These are phyloP conservation scores for Dascillus cervinus DNA, from an alignment of 2,888 invertebrate genomes.

Conservation along the genomic window DNA sequence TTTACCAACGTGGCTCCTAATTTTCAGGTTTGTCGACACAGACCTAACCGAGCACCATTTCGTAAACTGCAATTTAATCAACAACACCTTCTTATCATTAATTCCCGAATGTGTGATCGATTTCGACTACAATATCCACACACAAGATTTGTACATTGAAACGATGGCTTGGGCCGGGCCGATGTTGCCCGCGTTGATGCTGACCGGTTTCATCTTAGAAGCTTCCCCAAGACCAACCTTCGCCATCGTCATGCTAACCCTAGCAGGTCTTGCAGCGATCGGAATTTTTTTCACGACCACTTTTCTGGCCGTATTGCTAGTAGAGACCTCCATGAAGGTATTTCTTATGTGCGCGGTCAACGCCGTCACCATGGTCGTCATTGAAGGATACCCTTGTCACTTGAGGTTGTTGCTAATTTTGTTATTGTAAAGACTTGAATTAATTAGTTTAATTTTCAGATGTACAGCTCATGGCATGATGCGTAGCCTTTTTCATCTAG, in stretches of 20 bases:
- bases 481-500: slow-evolving; percentile 46
- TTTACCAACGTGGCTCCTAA: too few relatives aligned
- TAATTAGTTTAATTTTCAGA: slow-evolving; percentile 30
- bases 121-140: slow-evolving; percentile 52
- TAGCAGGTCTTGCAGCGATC: slow-evolving; percentile 44
- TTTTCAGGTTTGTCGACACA: slow-evolving; percentile 65
- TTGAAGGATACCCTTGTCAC: slow-evolving; percentile 52
- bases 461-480: slow-evolving; percentile 52
- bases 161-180: slow-evolving; percentile 39
- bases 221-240: slow-evolving; percentile 30
- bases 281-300: slow-evolving; percentile 47
- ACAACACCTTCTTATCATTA: slow-evolving; percentile 46
- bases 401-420: slow-evolving; percentile 42
- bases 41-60: slow-evolving; percentile 54
- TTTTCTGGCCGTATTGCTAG: slow-evolving; percentile 32
- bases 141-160: slow-evolving; percentile 43
- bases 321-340: slow-evolving; percentile 42
- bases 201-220: slow-evolving; percentile 37
- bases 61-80: slow-evolving; percentile 49
- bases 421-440: slow-evolving; percentile 1
- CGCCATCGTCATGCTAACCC: slow-evolving; percentile 34
- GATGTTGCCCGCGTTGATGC: slow-evolving; percentile 43
- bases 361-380: slow-evolving; percentile 44
- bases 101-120: slow-evolving; percentile 39
- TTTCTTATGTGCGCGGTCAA: slow-evolving; percentile 46